These are phyloP conservation scores for Pseudomugil tenellus DNA, from an alignment of 2,797 vertebrate genomes.

Conservation along the genomic window DNA sequence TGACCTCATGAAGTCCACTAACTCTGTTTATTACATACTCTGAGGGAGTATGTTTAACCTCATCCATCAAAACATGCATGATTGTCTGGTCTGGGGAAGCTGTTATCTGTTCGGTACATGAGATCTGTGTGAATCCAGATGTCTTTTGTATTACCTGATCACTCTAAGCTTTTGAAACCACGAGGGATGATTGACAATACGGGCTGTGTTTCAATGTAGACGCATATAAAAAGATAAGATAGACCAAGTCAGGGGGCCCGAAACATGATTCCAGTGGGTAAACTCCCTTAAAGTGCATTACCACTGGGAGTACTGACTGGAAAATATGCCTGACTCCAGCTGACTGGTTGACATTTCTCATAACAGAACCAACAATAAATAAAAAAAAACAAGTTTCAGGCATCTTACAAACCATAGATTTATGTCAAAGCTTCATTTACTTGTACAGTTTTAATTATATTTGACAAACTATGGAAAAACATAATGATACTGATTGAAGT, in stretches of 20 bases:
- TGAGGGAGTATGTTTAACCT: slow-evolving; percentile 1
- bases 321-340: background rate
- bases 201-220: background rate
- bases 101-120: slow-evolving; percentile 9
- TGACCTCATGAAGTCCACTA: slow-evolving; percentile 21
- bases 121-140: slow-evolving; percentile 5
- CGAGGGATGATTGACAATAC: background rate
- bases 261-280: background rate
- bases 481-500: no score
- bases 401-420: background rate
- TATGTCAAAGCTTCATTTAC: background rate
- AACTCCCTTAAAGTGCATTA: background rate
- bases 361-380: background rate
- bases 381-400: background rate
- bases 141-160: background rate
- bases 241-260: background rate
- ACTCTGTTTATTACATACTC: slow-evolving; percentile 2
- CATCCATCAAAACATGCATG: slow-evolving; percentile 30
- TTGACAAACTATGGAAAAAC: background rate
- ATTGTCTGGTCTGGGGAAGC: slow-evolving; percentile 28
- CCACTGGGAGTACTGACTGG: background rate
- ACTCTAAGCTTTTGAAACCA: background rate
- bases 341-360: background rate
- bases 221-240: background rate
- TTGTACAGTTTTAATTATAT: background rate